Conservation (phyloP, 1,140 invertebrate species). For the Drosophila ogumai region DNA sequence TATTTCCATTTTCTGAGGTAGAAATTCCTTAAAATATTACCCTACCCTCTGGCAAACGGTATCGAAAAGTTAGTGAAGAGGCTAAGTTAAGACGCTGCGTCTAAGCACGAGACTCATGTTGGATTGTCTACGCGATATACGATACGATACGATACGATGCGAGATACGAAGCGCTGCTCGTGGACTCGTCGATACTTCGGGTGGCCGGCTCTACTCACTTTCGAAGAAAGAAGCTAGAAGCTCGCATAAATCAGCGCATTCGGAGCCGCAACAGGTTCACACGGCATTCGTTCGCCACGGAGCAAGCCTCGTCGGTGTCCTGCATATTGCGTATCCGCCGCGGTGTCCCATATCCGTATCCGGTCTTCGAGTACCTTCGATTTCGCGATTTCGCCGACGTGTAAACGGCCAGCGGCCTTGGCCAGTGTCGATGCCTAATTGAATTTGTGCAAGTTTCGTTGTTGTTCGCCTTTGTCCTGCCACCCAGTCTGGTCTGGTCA, state of each 20-base stretch:
- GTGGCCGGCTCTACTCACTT: constrained; percentile 28
- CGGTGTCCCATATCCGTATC: constrained; percentile 3
- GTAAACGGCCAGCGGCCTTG: constrained; percentile 20
- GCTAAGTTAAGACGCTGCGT: constrained; percentile 36
- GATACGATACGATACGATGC: constrained; percentile 31
- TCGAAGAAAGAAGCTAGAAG: constrained; percentile 46
- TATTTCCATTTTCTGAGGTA: background rate
- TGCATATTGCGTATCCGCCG: constrained; percentile 30
- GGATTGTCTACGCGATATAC: constrained; percentile 55
- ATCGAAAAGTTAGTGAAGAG: background rate
- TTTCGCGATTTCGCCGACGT: constrained; percentile 19
- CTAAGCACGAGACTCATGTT: constrained; percentile 78
- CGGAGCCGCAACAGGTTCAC: constrained; percentile 76
- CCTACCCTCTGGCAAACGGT: background rate
- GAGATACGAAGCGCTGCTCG: constrained; percentile 35
- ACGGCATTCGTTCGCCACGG: constrained; percentile 77
- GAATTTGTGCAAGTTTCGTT: constrained; percentile 58
- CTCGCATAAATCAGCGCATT: constrained; percentile 73
- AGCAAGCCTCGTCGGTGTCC: constrained; percentile 58
- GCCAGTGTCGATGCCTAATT: constrained; percentile 54
- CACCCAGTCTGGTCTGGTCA: constrained; percentile 9
- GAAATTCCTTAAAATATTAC: background rate
- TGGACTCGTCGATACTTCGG: constrained; percentile 28
- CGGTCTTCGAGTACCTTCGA: background rate
- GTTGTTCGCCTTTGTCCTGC: constrained; percentile 24